phyloP scores from a whole-genome alignment of 2,797 vertebrate species.

The Esox lucius region DNA sequence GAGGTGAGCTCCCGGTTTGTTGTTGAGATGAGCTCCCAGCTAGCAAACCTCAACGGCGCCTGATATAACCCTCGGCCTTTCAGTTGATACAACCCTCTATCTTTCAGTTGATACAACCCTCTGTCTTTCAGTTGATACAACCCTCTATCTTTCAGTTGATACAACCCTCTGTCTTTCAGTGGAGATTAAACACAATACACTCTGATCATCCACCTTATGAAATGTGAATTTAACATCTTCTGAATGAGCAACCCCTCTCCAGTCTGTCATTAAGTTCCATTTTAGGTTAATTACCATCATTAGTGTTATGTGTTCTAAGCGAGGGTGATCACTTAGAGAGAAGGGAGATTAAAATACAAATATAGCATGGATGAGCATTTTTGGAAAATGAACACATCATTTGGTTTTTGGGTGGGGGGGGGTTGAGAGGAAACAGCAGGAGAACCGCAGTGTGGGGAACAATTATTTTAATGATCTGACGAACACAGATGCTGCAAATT shows the following conservation, averaged over 20 bases:
- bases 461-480: constrained; percentile 99
- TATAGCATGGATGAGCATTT: constrained; percentile 81
- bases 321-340: constrained; percentile 87
- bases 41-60: constrained; percentile 50
- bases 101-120: too few relatives aligned
- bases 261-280: constrained; percentile 93
- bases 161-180: constrained; percentile 52
- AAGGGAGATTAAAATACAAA: constrained; percentile 56
- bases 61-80: too few relatives aligned
- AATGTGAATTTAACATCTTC: constrained; percentile 67
- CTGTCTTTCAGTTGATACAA: too few relatives aligned
- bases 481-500: constrained; percentile 94
- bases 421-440: constrained; percentile 92
- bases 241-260: constrained; percentile 75
- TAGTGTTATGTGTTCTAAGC: constrained; percentile 91
- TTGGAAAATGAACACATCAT: constrained; percentile 88
- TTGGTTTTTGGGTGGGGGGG: constrained; percentile 83
- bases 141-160: too few relatives aligned
- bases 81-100: too few relatives aligned
- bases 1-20: background rate
- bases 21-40: constrained; percentile 60
- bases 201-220: constrained; percentile 75
- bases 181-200: constrained; percentile 73
- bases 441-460: constrained; percentile 97
- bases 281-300: constrained; percentile 98